Percentiles rank a stretch among this genome's conserved stretches.
phyloP scores from a whole-genome alignment of 2,113 vertebrate genomes.

The Microcebus jonahi region DNA sequence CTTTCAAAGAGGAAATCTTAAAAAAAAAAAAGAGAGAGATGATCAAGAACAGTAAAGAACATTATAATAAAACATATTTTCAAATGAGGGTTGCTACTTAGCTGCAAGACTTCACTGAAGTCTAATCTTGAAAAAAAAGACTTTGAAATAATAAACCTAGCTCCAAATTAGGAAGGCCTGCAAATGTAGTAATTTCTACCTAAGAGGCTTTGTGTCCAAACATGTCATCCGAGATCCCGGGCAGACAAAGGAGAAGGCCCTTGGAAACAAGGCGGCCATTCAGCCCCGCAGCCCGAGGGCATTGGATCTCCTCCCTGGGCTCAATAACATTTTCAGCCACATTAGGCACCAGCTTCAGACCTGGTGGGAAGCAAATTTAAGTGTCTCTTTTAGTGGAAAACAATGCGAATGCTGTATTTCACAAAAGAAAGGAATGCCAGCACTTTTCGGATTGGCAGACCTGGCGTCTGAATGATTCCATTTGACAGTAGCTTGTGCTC shows the following conservation, averaged over 20 bases:
- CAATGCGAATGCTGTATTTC: conserved; percentile 68
- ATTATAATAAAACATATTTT: conserved; percentile 4
- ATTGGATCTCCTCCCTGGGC: conserved; percentile 60
- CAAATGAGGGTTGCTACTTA: neutral
- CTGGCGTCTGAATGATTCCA: neutral
- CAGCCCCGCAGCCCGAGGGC: conserved; percentile 33
- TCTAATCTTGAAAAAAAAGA: conserved; percentile 3
- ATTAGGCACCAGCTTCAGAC: conserved; percentile 69
- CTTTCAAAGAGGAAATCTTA: conserved; percentile 17
- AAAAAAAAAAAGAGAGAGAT: neutral
- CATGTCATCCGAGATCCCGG: conserved; percentile 75
- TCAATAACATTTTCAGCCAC: conserved; percentile 74
- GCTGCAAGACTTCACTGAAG: conserved; percentile 36
- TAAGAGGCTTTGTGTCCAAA: conserved; percentile 77
- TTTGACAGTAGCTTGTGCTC: neutral
- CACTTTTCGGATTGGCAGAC: conserved; percentile 28
- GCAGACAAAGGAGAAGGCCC: conserved; percentile 66
- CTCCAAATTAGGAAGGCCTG: conserved; percentile 53
- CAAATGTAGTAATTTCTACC: conserved; percentile 76
- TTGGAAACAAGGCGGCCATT: conserved; percentile 61
- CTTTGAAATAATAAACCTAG: conserved; percentile 70
- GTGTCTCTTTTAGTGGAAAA: conserved; percentile 68
- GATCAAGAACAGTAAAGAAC: neutral
- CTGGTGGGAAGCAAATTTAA: conserved; percentile 76
- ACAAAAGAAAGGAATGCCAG: conserved; percentile 60